phyloP scores from a whole-genome alignment of 2,797 vertebrate species.

The Paratrypauchen microcephalus region DNA sequence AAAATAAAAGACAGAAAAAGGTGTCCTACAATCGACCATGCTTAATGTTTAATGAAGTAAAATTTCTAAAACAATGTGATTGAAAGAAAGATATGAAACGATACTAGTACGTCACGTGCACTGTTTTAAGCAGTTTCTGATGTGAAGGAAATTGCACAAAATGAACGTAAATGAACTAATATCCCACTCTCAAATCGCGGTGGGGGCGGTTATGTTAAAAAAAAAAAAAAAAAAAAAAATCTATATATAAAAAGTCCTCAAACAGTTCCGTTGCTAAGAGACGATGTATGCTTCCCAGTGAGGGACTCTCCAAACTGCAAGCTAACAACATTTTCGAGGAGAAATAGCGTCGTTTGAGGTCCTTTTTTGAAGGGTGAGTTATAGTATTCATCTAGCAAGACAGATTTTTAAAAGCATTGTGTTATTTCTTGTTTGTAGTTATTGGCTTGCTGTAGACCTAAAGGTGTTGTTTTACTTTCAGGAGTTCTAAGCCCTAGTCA shows the following conservation, averaged over 20 bases:
- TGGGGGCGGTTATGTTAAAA: too few relatives aligned
- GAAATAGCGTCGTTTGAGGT: not conserved
- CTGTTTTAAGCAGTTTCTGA: too few relatives aligned
- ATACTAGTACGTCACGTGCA: too few relatives aligned
- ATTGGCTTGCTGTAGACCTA: not conserved
- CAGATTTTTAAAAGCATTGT: slow-evolving; percentile 26
- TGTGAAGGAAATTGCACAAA: too few relatives aligned
- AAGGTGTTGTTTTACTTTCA: slow-evolving; percentile 12
- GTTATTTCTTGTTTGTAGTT: not conserved
- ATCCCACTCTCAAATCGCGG: too few relatives aligned
- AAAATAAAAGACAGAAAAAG: not conserved
- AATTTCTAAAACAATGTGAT: too few relatives aligned
- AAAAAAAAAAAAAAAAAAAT: too few relatives aligned
- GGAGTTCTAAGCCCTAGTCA: slow-evolving; percentile 44
- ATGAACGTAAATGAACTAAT: too few relatives aligned
- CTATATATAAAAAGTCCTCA: not conserved
- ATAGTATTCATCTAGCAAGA: slow-evolving; percentile 21
- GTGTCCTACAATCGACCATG: too few relatives aligned
- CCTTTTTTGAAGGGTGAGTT: slow-evolving; percentile 22
- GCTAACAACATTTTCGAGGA: not conserved
- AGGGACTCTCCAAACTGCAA: not conserved
- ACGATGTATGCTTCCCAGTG: slow-evolving; percentile 33
- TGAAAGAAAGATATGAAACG: too few relatives aligned
- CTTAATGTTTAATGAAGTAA: too few relatives aligned
- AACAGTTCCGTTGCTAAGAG: slow-evolving; percentile 65